Evolutionary conservation across 2,113 vertebrate species (phyloP).

Genomic region (Percopsis transmontana): DNA sequence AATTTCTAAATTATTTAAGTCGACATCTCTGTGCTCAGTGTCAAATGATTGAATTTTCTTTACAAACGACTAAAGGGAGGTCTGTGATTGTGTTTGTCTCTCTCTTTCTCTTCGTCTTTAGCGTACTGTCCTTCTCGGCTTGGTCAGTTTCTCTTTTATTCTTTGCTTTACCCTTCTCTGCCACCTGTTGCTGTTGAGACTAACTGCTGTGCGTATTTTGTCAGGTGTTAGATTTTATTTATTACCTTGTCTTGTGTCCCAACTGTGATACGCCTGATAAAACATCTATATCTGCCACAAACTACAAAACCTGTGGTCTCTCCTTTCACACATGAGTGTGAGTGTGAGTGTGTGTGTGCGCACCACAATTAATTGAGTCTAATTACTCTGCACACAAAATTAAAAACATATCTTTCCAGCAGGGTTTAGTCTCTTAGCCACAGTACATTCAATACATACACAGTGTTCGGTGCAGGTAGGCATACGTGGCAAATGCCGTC

Average conservation of each 20-base stretch:
- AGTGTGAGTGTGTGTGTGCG: slow-evolving; percentile 8
- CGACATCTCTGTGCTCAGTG: slow-evolving; percentile 43
- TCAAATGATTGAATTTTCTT: slow-evolving; percentile 47
- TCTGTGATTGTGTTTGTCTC: slow-evolving; percentile 62
- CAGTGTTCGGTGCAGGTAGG: background rate
- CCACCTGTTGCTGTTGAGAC: slow-evolving; percentile 70
- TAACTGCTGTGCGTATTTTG: slow-evolving; percentile 78
- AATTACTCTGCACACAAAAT: background rate
- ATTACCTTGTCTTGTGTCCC: slow-evolving; percentile 84
- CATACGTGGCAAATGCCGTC: background rate
- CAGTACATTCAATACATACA: background rate
- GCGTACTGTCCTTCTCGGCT: slow-evolving; percentile 44
- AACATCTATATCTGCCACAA: slow-evolving; percentile 82
- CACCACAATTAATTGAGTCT: background rate
- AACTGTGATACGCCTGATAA: slow-evolving; percentile 82
- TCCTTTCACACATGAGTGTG: slow-evolving; percentile 29
- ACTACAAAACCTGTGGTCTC: slow-evolving; percentile 43
- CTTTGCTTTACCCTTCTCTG: slow-evolving; percentile 72
- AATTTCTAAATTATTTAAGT: slow-evolving; percentile 35
- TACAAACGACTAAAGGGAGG: slow-evolving; percentile 45
- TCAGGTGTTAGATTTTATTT: slow-evolving; percentile 83
- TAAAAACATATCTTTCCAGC: background rate
- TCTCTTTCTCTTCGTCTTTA: slow-evolving; percentile 53
- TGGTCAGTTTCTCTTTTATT: slow-evolving; percentile 54
- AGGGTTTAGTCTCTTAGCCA: background rate